phyloP scores from a whole-genome alignment of 2,888 invertebrate species.

The Agonopterix arenella region DNA sequence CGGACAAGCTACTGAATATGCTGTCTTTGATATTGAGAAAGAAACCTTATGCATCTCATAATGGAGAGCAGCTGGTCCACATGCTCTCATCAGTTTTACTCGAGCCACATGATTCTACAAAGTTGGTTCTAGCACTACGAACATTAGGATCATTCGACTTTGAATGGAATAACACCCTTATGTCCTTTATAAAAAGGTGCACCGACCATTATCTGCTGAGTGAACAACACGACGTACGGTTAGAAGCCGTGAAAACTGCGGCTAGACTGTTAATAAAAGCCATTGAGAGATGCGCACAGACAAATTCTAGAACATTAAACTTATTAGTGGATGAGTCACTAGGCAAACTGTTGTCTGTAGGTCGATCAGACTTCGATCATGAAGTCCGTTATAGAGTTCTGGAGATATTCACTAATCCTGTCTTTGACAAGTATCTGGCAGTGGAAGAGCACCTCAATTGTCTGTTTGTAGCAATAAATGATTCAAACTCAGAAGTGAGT shows the following conservation, averaged over 20 bases:
- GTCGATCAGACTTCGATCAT: slow-evolving; percentile 96
- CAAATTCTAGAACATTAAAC: slow-evolving; percentile 88
- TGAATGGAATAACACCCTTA: slow-evolving; percentile 90
- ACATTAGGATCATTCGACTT: slow-evolving; percentile 95
- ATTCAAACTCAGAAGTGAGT: slow-evolving; percentile 96
- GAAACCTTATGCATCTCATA: slow-evolving; percentile 82
- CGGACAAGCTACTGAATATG: slow-evolving; percentile 93
- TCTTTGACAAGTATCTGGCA: slow-evolving; percentile 96
- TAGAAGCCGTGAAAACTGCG: slow-evolving; percentile 96
- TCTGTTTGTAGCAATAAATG: slow-evolving; percentile 95
- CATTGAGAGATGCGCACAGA: slow-evolving; percentile 79
- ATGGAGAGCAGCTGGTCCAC: slow-evolving; percentile 65
- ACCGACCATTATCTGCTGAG: slow-evolving; percentile 93
- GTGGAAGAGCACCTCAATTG: slow-evolving; percentile 96
- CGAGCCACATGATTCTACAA: slow-evolving; percentile 85
- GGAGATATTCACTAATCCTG: slow-evolving; percentile 89
- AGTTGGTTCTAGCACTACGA: slow-evolving; percentile 92
- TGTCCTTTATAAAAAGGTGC: slow-evolving; percentile 95
- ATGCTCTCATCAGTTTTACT: slow-evolving; percentile 55
- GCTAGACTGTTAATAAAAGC: slow-evolving; percentile 91
- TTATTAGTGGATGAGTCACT: slow-evolving; percentile 95
- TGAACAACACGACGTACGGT: slow-evolving; percentile 90
- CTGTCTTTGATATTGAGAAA: slow-evolving; percentile 94
- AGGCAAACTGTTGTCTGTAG: slow-evolving; percentile 92
- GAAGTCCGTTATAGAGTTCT: slow-evolving; percentile 95